Evolutionary conservation across 2,888 invertebrate genomes (phyloP), one percentile per base, ranked within the genome.

Genomic region (Siphlonurus alternatus): DNA sequence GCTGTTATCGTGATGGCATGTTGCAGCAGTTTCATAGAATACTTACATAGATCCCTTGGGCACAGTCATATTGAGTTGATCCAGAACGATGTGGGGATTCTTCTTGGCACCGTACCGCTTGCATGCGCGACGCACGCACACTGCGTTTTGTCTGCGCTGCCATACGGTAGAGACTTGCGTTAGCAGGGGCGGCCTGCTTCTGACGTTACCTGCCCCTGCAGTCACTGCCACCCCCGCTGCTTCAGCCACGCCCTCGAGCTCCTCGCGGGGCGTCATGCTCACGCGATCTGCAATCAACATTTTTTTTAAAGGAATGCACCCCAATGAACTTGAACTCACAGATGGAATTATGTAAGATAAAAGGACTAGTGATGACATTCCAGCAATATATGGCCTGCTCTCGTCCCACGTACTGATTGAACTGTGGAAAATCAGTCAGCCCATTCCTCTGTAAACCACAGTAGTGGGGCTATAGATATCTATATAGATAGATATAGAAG

Each of bases 1-100:
- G n/a, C n/a, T n/a, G n/a, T n/a, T n/a, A n/a, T n/a, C n/a, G n/a
- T n/a, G n/a, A n/a, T n/a, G n/a, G n/a, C n/a, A n/a, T n/a, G n/a
- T n/a, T n/a, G n/a, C n/a, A n/a, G n/a, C n/a, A n/a, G n/a, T n/a
- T n/a, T n/a, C n/a, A n/a, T n/a, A n/a, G n/a, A n/a, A n/a, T n/a
- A 84, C 87, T 86, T 78, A 91, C 91, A 92, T 92, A 61, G 87
- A 78, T 63, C 93, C 93, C 73, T 92, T 91, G 23, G 92, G 88
- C 59, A 95, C 94, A 20, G 92, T 93, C 89, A 95, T 91, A 73
- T 91, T 91, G 64, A 95, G 80, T 23, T 89, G 89, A 73, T 92
- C 90, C 63, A 95, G 79, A 53, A 94, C 88, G 38, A 90, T 80
- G 70, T 88, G 87, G 0, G 89, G 89, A 72, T 84, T 89, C 69